Conservation (phyloP, 2,113 vertebrate genomes). For the Benitochromis conjunctus region DNA sequence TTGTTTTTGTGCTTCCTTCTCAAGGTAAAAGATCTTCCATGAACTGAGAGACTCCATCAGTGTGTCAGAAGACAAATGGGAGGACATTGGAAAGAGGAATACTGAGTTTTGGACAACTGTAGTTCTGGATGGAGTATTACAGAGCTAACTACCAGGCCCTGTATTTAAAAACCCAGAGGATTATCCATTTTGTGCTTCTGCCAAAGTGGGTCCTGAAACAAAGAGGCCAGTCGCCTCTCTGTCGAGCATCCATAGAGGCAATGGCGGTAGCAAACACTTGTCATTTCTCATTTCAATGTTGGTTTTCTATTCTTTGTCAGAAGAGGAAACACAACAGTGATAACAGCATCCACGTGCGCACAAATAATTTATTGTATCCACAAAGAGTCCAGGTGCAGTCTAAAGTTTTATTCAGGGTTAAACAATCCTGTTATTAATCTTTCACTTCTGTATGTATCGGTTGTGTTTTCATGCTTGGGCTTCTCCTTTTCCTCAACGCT, state of each 20-base stretch:
- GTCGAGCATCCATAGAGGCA: neutral
- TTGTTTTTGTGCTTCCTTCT: neutral
- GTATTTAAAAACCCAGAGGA: neutral
- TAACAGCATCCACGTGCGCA: neutral
- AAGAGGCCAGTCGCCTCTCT: neutral
- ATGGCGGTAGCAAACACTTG: neutral
- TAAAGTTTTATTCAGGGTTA: neutral
- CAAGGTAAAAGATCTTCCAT: slow-evolving; percentile 77
- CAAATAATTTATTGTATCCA: neutral
- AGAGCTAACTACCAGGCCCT: neutral
- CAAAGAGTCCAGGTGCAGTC: neutral
- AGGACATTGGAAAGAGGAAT: neutral
- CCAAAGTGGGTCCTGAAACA: neutral
- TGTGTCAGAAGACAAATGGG: neutral
- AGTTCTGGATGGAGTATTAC: neutral
- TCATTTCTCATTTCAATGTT: neutral
- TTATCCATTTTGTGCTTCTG: neutral
- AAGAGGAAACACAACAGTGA: neutral
- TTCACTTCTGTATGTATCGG: neutral
- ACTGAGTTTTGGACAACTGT: neutral
- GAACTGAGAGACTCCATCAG: slow-evolving; percentile 45
- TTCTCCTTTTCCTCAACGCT: neutral
- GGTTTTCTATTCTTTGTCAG: neutral
- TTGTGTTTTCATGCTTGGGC: neutral
- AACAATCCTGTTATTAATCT: neutral